Base-by-base conservation (phyloP, 2,113 vertebrate species). In the Engraulis encrasicolus region DNA sequence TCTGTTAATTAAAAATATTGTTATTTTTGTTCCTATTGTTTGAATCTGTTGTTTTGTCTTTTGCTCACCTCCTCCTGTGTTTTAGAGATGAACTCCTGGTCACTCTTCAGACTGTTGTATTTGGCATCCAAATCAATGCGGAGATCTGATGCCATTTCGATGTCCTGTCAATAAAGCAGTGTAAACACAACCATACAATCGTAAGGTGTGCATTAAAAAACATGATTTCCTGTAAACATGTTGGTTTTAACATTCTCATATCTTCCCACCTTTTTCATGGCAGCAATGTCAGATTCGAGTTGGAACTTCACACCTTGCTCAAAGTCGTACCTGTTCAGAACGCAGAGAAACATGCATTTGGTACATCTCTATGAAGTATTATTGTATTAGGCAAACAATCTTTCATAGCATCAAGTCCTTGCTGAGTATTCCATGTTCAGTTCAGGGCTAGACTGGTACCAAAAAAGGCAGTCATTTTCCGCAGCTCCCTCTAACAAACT, bases 261-360 rank as follows among this genome's bases (percentile, higher is more conserved):
- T 78, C 14, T 5, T 12, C 49, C 83, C 85, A 92, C 92, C 90
- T 88, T 87, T 88, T 90, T 92, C 92, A 92, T 93, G 54, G 88
- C 81, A 66, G 71, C 79, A 58, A 92, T 91, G 81, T 93, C 92
- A 50, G 90, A 86, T 82, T 93, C 92, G 79, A 93, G 91, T 81
- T 93, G 92, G 78, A 88, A 93, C 87, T 86, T 92, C 54, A 93
- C 92, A 20, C 92, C 92, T 79, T 92, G 89, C 81, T 93, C 92
- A 85, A 93, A 92, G 81, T 93, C 92, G 81, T 87, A 82, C 87
- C 92, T 93, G 78, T 45, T 83, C 77, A 12, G 86, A 82, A 81
- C 52, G 6, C 48, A 20, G 18, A 49, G 11, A 49, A 54, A 19
- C 31, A 12, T 34, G 50, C 20, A 11, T n/a, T 66, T n/a, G 58